Evolutionary conservation across 2,888 invertebrate species (phyloP), one percentile per base, ranked within the genome.

Genomic region (Papilio gigon): DNA sequence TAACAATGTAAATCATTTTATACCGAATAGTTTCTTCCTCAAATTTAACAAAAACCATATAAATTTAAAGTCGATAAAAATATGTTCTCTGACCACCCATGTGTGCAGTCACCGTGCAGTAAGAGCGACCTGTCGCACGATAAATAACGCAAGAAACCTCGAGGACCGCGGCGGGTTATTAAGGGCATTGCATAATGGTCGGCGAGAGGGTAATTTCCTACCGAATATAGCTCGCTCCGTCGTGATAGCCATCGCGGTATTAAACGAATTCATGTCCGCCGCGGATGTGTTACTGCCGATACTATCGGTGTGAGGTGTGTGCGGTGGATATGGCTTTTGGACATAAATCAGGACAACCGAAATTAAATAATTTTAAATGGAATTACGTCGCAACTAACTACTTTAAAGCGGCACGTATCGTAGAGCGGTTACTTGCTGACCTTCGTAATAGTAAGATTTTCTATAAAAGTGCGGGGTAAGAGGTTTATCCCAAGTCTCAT

Each of bases 141-240:
- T 58, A 63, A 42, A 73, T 72, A 67, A 75, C 75, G 73, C 75
- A 75, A 72, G 72, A 71, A 75, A 73, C 66, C 58, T 50, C 58
- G 71, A 75, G 76, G 75, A 77, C 76, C 72, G 68, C 72, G 59
- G 75, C 71, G 22, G 72, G 75, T 76, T 76, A 72, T 75, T 77
- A 76, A 79, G 61, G 73, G 72, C 74, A 77, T 83, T 82, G 74
- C 77, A 76, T 80, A 80, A 80, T 76, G 74, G 74, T 71, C 66
- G 67, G 61, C 11, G 64, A 64, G 68, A 56, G 47, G 42, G 68
- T 62, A 70, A 73, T 76, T 79, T 71, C 65, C 67, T 70, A 71
- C 73, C 73, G 71, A 74, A 74, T 75, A 75, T 70, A 53, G 70
- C 65, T 56, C 68, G 66, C 66, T 68, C 25, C 1, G 17, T 17